Conservation (phyloP, 2,888 invertebrate genomes). For the Campopleginae sp. region DNA sequence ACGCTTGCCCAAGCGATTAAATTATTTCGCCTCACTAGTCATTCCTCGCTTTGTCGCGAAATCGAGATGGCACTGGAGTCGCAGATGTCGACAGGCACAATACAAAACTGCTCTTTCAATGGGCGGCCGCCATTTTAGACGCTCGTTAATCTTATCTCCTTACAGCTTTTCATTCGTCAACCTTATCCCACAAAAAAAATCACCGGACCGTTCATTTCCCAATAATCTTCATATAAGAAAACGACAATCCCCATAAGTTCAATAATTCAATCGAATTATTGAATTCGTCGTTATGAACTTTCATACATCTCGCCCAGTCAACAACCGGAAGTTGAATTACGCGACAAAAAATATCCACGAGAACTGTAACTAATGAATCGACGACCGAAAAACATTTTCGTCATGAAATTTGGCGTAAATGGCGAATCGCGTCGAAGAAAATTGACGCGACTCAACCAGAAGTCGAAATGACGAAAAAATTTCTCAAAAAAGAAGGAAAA, state of each 20-base stretch:
- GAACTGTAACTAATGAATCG: not conserved
- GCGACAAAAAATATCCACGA: not conserved
- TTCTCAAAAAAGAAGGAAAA: not conserved
- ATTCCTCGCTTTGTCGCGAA: constrained; percentile 51
- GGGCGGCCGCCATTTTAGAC: constrained; percentile 36
- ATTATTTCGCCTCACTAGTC: not conserved
- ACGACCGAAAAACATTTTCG: not conserved
- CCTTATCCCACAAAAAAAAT: not conserved
- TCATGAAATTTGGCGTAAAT: not conserved
- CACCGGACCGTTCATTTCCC: not conserved
- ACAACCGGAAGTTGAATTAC: not conserved
- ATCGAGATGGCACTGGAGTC: constrained; percentile 54
- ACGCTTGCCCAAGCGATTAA: constrained; percentile 43
- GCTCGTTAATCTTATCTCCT: not conserved
- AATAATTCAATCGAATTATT: not conserved
- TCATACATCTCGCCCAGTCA: not conserved
- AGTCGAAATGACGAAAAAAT: not conserved
- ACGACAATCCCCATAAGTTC: not conserved
- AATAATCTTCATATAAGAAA: not conserved
- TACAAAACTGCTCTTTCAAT: not conserved
- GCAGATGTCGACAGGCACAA: not conserved
- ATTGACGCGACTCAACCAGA: not conserved
- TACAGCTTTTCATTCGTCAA: not conserved
- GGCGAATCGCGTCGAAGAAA: not conserved
- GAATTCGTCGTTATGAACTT: not conserved